These are phyloP conservation scores for Argya squamiceps DNA, from an alignment of 2,797 vertebrate genomes.

Conservation along the genomic window DNA sequence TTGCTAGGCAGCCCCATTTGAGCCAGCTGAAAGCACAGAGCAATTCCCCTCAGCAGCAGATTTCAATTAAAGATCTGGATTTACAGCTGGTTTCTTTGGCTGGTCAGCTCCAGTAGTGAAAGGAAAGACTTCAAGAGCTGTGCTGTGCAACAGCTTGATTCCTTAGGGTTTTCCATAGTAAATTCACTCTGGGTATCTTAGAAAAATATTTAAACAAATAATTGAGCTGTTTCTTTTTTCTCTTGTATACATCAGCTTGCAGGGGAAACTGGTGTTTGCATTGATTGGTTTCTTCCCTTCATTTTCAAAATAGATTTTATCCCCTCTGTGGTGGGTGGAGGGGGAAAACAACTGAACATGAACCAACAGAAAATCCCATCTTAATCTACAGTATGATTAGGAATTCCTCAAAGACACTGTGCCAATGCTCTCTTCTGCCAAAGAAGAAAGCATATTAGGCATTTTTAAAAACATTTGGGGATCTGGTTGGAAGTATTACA, in stretches of 20 bases:
- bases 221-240: slow-evolving; percentile 36
- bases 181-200: slow-evolving; percentile 8
- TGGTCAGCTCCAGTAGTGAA: slow-evolving; percentile 25
- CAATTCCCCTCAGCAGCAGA: background rate
- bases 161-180: slow-evolving; percentile 43
- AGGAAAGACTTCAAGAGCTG: slow-evolving; percentile 29
- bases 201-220: slow-evolving; percentile 57
- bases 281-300: background rate
- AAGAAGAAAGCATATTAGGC: background rate
- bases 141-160: slow-evolving; percentile 28
- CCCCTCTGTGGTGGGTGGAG: background rate
- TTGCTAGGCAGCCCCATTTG: slow-evolving; percentile 63
- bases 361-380: background rate
- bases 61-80: slow-evolving; percentile 60
- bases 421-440: background rate
- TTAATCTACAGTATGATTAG: background rate
- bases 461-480: background rate
- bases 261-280: background rate
- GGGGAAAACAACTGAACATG: background rate
- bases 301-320: background rate
- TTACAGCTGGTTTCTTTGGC: slow-evolving; percentile 19
- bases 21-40: slow-evolving; percentile 29
- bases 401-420: background rate
- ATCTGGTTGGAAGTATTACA: background rate
- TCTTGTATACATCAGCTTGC: background rate